These are phyloP conservation scores for Cinara cedri DNA, from an alignment of 2,888 invertebrate species.

Conservation along the genomic window DNA sequence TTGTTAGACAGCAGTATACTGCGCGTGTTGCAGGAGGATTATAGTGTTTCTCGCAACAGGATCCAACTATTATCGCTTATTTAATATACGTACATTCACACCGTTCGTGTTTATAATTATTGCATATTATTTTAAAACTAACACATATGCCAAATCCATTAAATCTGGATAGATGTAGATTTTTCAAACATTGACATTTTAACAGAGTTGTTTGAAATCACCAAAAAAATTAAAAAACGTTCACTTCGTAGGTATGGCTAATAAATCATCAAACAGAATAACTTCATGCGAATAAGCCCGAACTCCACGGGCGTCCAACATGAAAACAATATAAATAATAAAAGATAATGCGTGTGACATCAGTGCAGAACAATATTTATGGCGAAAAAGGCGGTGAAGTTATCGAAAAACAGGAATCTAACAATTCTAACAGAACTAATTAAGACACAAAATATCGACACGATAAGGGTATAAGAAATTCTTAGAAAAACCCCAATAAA, in stretches of 20 bases:
- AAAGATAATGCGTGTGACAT: background rate
- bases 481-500: constrained; percentile 22
- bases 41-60: no score
- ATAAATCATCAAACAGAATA: constrained; percentile 4
- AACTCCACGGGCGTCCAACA: constrained; percentile 16
- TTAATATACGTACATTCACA: no score
- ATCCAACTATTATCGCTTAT: no score
- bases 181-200: background rate
- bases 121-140: no score
- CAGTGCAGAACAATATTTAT: constrained; percentile 10
- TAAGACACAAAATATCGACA: constrained; percentile 6
- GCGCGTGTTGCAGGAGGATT: background rate
- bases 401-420: constrained; percentile 30
- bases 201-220: background rate
- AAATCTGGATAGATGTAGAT: background rate
- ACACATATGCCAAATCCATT: no score
- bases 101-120: no score
- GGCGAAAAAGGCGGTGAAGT: constrained; percentile 1
- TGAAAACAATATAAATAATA: constrained; percentile 16
- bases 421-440: constrained; percentile 12
- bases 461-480: constrained; percentile 11
- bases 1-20: background rate
- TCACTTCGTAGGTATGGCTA: background rate
- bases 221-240: constrained; percentile 10
- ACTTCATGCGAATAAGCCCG: background rate